Base-by-base conservation (phyloP, 2,113 vertebrate genomes). In the Labeo rohita region DNA sequence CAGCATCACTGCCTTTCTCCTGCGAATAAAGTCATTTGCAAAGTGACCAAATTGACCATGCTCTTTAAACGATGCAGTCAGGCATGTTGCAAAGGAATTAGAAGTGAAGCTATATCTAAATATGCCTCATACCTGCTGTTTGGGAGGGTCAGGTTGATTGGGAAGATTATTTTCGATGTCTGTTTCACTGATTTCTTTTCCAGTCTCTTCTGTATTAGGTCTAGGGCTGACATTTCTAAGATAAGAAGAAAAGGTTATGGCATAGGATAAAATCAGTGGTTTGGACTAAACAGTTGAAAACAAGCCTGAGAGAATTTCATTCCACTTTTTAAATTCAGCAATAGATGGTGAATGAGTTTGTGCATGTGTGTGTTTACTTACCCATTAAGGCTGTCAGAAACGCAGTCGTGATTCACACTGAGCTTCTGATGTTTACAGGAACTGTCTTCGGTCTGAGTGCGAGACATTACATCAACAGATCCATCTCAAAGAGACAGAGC, bases 1-100 rank as follows among this genome's bases (percentile, higher is more conserved):
- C 88, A 84, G 47, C 83, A 84, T 89, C 86, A 50, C 47, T 79
- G 80, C 59, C 73, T 87, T 66, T 81, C 74, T 89, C 86, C 88
- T 89, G 84, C 72, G 59, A 89, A 80, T 65, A 39, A 78, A 54
- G 56, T 68, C 45, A 85, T 68, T 66, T 2, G 52, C 50, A 74
- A 59, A 16, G 54, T 83, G 56, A 72, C 43, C 75, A 83, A 75
- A 74, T 34, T 28, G 34, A 15, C 47, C 34, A 52, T 13, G 68
- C 3, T 0, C 78, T 66, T 56, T 70, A 78, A 21, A 18, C 61
- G 23, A 61, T 56, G 49, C 50, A 52, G 77, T 39, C 54, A 68
- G n/a, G 47, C 10, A 54, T 36, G 49, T 39, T 50, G 23, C 11
- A 83, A 83, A 6, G 13, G 4, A 81, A 18, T 8, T 49, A 47